A percentile compares a stretch with the other conserved stretches of the same genome.
phyloP scores from a whole-genome alignment of 2,888 invertebrate genomes.

The Eumerus sabulonum region DNA sequence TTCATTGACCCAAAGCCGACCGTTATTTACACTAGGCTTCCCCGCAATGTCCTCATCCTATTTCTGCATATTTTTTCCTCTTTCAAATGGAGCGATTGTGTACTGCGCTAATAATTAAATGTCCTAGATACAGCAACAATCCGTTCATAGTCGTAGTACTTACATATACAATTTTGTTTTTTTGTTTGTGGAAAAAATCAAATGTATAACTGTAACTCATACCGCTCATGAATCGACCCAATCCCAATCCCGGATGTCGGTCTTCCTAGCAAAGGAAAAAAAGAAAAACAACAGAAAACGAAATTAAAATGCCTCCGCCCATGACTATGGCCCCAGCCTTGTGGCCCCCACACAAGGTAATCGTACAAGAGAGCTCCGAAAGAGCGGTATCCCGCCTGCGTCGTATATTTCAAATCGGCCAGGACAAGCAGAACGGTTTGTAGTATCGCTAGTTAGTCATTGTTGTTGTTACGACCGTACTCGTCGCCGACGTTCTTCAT shows the following conservation, averaged over 20 bases:
- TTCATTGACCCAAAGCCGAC: too few species aligned
- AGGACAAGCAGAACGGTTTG: slow-evolving; percentile 45
- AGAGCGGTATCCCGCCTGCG: slow-evolving; percentile 68
- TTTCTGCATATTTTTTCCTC: too few species aligned
- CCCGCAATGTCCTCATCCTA: too few species aligned
- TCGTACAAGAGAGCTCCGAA: slow-evolving; percentile 30
- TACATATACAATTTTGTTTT: too few species aligned
- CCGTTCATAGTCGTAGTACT: too few species aligned
- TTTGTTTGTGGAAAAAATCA: background rate
- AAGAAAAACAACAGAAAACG: slow-evolving; percentile 21
- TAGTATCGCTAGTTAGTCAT: slow-evolving; percentile 55
- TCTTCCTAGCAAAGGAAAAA: background rate
- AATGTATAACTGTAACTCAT: slow-evolving; percentile 17
- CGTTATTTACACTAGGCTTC: too few species aligned
- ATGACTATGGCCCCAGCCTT: background rate
- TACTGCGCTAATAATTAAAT: too few species aligned
- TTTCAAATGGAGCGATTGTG: too few species aligned
- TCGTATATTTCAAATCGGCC: slow-evolving; percentile 44
- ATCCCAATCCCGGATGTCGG: background rate
- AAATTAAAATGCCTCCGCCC: slow-evolving; percentile 18
- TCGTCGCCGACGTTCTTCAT: background rate
- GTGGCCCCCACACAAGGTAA: too few species aligned
- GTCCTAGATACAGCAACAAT: too few species aligned
- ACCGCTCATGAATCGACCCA: background rate
- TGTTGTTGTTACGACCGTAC: slow-evolving; percentile 28